Base-by-base conservation (phyloP, 2,888 invertebrate species). In the Geophilus truncorum region DNA sequence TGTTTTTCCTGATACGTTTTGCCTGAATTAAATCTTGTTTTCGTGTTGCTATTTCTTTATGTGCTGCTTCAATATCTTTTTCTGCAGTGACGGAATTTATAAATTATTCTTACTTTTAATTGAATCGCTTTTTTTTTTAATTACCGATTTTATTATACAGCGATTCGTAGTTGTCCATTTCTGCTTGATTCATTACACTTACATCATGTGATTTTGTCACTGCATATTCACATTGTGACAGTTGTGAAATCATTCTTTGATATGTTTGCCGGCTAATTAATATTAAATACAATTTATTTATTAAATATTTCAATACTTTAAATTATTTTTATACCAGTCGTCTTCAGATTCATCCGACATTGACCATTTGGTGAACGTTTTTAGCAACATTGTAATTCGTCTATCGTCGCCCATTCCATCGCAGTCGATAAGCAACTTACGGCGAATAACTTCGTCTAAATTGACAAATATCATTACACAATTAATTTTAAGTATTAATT, bases 401-500 rank as follows among this genome's bases (percentile, higher is more conserved):
- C 97, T 90, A 86, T 98, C 98, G 86, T 98, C 98, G 23, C 97
- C 97, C 10, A 95, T 96, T 7, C 98, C 98, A 89, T 98, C 98
- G 18, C 98, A 98, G 87, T 98, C 98, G 84, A 98, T 96, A 34
- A 98, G 88, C 51, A 98, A 89, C 83, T 97, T 91, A 84, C 96
- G 90, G 84, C 94, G 92, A 82, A 98, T 96, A 62, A 97, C 94
- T 86, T 98, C 98, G 88, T 98, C 98, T 96, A 86, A 7, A 89
- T 88, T 25, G 12, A 25, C 0, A 28, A 70, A 25, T 10, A 1
- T 4, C 18, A 51, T 51, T n/a, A 51, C n/a, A n/a, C n/a, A n/a
- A n/a, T n/a, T n/a, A n/a, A n/a, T n/a, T n/a, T n/a, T n/a, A n/a
- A n/a, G n/a, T 23, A 23, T 2, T 62, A 23, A n/a, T 9, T 18